Evolutionary conservation across 2,113 vertebrate genomes (phyloP).

Genomic region (Elephas maximus): DNA sequence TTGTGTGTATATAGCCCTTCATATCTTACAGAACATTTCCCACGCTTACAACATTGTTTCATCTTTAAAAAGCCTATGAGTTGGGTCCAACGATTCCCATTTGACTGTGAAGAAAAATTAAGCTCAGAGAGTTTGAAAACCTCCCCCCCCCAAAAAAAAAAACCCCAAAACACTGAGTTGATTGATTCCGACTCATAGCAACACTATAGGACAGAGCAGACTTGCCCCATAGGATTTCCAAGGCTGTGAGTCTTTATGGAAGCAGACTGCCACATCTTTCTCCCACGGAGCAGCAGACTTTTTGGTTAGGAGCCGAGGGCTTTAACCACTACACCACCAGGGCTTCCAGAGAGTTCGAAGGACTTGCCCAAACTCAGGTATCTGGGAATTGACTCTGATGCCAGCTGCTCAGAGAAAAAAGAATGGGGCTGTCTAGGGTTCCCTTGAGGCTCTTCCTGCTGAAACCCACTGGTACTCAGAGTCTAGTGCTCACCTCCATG

Average conservation of each 20-base stretch:
- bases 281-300: too few relatives aligned
- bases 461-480: neutral
- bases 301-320: too few relatives aligned
- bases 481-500: neutral
- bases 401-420: neutral
- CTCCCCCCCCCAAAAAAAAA: too few relatives aligned
- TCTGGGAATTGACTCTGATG: neutral
- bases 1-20: neutral
- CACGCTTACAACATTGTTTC: neutral
- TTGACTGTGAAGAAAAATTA: neutral
- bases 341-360: neutral
- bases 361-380: neutral
- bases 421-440: fast-evolving
- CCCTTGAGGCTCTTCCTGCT: neutral
- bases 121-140: neutral
- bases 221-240: too few relatives aligned
- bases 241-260: too few relatives aligned
- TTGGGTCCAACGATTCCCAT: neutral
- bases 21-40: neutral
- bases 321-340: too few relatives aligned
- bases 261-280: too few relatives aligned
- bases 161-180: too few relatives aligned
- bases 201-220: too few relatives aligned
- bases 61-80: neutral
- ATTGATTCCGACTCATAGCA: too few relatives aligned